These are phyloP conservation scores for Rhinoderma darwinii DNA, from an alignment of 2,113 vertebrate species.

Conservation along the genomic window DNA sequence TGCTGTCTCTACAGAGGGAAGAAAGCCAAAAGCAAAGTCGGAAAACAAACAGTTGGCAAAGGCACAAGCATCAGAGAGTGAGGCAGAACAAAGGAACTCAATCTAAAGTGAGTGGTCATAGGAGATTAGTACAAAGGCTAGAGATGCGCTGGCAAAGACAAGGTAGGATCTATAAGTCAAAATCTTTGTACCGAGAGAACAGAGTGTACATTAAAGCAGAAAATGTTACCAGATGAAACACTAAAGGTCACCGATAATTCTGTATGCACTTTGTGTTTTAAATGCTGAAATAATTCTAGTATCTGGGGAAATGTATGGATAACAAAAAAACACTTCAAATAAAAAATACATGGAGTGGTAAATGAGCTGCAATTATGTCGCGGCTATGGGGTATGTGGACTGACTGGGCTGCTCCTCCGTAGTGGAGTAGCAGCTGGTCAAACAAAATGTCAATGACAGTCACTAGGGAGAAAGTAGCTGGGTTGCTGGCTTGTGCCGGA, in stretches of 20 bases:
- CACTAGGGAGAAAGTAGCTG: too few relatives aligned
- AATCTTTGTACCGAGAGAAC: slow-evolving; percentile 44
- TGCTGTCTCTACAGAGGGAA: slow-evolving; percentile 41
- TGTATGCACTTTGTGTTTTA: slow-evolving; percentile 40
- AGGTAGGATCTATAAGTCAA: slow-evolving; percentile 48
- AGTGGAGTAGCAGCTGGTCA: too few relatives aligned
- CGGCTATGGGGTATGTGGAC: too few relatives aligned
- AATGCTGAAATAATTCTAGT: slow-evolving; percentile 17
- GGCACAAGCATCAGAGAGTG: slow-evolving; percentile 22
- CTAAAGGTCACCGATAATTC: slow-evolving; percentile 51
- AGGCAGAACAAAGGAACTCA: slow-evolving; percentile 43
- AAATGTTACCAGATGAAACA: slow-evolving; percentile 55
- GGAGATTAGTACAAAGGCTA: slow-evolving; percentile 54
- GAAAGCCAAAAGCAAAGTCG: slow-evolving; percentile 43
- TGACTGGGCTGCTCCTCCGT: too few relatives aligned
- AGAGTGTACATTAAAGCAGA: slow-evolving; percentile 43
- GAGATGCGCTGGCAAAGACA: slow-evolving; percentile 43
- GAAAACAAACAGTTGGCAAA: slow-evolving; percentile 44
- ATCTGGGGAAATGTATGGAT: slow-evolving; percentile 1
- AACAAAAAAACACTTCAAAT: not conserved
- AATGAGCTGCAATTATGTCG: not conserved
- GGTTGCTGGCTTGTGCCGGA: too few relatives aligned
- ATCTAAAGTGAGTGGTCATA: slow-evolving; percentile 53
- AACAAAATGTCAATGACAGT: too few relatives aligned
- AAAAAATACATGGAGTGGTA: slow-evolving; percentile 35